Conservation (phyloP, 2,888 invertebrate species). For the Oscheius sp. region DNA sequence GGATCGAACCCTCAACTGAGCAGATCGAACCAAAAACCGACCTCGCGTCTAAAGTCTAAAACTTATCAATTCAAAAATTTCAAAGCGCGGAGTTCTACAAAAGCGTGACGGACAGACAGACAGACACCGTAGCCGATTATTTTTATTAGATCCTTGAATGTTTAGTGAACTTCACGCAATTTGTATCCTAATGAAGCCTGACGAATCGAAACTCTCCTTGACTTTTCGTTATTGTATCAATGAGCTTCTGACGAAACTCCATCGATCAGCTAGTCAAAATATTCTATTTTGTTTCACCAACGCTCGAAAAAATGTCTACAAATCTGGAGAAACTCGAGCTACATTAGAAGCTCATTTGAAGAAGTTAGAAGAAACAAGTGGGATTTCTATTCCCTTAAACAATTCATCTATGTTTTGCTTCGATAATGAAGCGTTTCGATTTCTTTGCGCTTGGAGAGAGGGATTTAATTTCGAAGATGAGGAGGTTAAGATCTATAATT, state of each 20-base stretch:
- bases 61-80: too few relatives aligned
- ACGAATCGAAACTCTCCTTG: conserved; percentile 34
- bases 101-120: too few relatives aligned
- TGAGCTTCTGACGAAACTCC: conserved; percentile 52
- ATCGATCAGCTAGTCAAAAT: conserved; percentile 48
- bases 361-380: conserved; percentile 2
- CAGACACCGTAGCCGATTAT: too few relatives aligned
- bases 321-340: conserved; percentile 27
- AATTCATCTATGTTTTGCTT: conserved; percentile 32
- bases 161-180: conserved; percentile 41
- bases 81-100: too few relatives aligned
- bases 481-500: conserved; percentile 1
- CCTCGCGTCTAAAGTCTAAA: too few relatives aligned
- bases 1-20: too few relatives aligned
- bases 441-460: conserved; percentile 33
- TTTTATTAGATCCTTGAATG: too few relatives aligned
- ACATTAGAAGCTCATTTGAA: conserved; percentile 18
- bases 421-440: conserved; percentile 49
- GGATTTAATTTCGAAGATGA: neutral
- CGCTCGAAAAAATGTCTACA: conserved; percentile 26
- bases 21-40: too few relatives aligned
- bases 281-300: conserved; percentile 60
- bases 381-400: neutral
- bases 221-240: conserved; percentile 55
- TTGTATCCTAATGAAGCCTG: conserved; percentile 49